Evolutionary conservation across 1,140 invertebrate species (phyloP), one percentile per base, ranked within the genome.

Genomic region (Drosophila punjabiensis): DNA sequence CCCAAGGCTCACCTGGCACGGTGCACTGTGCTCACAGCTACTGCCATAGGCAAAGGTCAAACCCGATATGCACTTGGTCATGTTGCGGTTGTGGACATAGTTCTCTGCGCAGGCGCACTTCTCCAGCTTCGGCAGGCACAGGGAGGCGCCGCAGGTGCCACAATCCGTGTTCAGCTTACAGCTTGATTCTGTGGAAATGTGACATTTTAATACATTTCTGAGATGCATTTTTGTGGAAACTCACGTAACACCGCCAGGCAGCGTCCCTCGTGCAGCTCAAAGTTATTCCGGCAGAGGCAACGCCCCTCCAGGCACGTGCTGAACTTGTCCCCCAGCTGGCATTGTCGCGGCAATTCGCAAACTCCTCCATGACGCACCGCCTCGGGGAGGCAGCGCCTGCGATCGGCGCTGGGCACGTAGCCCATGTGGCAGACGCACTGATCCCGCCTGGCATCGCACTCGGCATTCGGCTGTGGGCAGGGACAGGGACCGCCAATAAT

Each of bases 401-500:
- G 62, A 39, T 92, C 92, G 5, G 5, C 52, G 35, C 89, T 92
- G n/a, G 91, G 77, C n/a, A 85, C 33, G 32, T 77, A 60, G 14
- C 43, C 50, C 18, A 7, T 30, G 28, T 60, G 52, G 61, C 92
- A 93, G 55, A 66, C 75, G 56, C 92, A 93, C 53, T 78, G 73
- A 9, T 82, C 48, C 32, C 89, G 50, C 14, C 20, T 8, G 7
- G 8, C 0, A 8, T 82, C 60, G 55, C 92, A 93, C 41, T 67
- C 63, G 28, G 92, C 37, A 56, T 85, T 6, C 0, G 62, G 73
- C 37, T 76, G 66, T 1, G 16, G 63, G 16, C 92, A 93, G 1
- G 88, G 89, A 60, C 92, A 93, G 4, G 78, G 55, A 0, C 92
- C 92, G 3, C 91, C 91, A 9, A 92, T 75, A 11, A 92, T 81